Base-by-base conservation (phyloP, 2,888 invertebrate genomes). In the Zhuqinia jingwanae region DNA sequence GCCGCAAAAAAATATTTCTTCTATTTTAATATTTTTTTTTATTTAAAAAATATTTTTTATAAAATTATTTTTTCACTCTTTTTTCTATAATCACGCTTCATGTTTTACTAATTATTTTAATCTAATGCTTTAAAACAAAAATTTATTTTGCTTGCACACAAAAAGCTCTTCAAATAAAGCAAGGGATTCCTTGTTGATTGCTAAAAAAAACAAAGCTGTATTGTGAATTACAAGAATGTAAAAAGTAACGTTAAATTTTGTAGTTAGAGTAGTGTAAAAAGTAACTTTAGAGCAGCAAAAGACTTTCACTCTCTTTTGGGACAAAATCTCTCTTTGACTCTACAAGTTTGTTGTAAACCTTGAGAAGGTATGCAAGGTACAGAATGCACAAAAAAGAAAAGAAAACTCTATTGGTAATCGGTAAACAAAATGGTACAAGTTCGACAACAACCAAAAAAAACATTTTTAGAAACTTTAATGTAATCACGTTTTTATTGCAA, bases 1-100 rank as follows among this genome's bases (percentile, higher is more conserved):
- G 73, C 73, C 17, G 73, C 50, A 50, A n/a, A n/a, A n/a, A n/a
- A n/a, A 17, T 73, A 73, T 30, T 73, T 73, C 17, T 47, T 73
- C 50, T 73, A 15, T 73, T 27, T 30, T 36, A 65, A 58, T 58
- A 10, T 13, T n/a, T 42, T 68, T 17, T 20, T 20, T 58, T 20
- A n/a, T 56, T n/a, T 17, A 11, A 2, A 30, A 17, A 27, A 65
- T 36, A 30, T 10, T 42, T 42, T 2, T 47, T 73, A 47, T 22
- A 36, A 36, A 36, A 36, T 60, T 60, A 30, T 27, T 58, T 58
- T n/a, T 25, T 25, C 58, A 25, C 1, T 58, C 22, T 56, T 56
- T 17, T 11, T 22, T 56, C 20, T 27, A 27, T 27, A 13, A 11
- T 10, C 60, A 60, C 15, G 60, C 27, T 60, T 60, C 27, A 2